Evolutionary conservation across 2,888 invertebrate genomes (phyloP), one percentile per base, ranked within the genome.

Genomic region (Pollenia labialis): DNA sequence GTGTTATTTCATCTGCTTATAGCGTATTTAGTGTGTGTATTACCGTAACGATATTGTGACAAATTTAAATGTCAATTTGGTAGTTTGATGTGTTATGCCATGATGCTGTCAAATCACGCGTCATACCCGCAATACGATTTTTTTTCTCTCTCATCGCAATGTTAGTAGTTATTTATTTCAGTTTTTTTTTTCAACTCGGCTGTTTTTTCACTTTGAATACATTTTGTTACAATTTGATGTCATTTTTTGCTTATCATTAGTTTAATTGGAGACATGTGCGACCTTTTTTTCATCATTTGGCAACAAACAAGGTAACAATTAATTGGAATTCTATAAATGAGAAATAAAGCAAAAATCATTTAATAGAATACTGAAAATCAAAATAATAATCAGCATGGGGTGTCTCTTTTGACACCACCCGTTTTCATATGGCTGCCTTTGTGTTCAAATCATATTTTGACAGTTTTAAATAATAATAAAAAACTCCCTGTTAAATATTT

Each of bases 181-280:
- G 64, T 62, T 54, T 52, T 52, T 18, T 68, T 50, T 46, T 18
- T 16, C 7, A 2, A 12, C 50, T 40, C 32, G 75, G 14, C 50
- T 46, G 68, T 83, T 66, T 52, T 52, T 40, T 14, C 42, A 8
- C 60, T 62, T 12, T 16, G 18, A 50, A 48, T 60, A 62, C 32
- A 80, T 54, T 46, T 72, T 52, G 71, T 52, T 54, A 81, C 72
- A 62, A 60, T 64, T 72, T 69, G 58, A 74, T 64, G 64, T 83
- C 50, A 40, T 64, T 62, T 87, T 85, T 87, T 89, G 86, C 88
- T 92, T 91, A 91, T 92, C 91, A 91, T 91, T 92, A 91, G 91
- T 91, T 90, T 92, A 92, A 92, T 92, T 92, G 92, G 90, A 90
- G 90, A 90, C 92, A 90, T 92, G 90, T 90, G 80, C 80, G 54